Evolutionary conservation across 37 sponge, comb jelly and placozoan species (phyloP), one percentile per base, ranked within the genome.

Genomic region (Dysidea cf. avara): DNA sequence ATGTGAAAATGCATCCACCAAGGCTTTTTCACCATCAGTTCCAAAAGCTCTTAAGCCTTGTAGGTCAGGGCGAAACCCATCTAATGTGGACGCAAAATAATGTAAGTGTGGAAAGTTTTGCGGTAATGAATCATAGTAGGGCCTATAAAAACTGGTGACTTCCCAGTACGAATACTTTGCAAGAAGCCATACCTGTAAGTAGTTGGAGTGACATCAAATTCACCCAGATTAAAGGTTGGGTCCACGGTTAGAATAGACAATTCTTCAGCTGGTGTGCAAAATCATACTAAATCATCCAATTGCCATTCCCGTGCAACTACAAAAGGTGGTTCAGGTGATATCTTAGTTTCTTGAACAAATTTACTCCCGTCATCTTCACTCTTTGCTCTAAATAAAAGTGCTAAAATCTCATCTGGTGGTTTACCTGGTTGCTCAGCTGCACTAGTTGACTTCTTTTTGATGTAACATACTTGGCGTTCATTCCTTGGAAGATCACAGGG

Each of bases 21-120:
- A n/a, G n/a, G n/a, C n/a, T n/a, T n/a, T n/a, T 48, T 79, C 80
- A 39, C 78, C 78, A 67, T 79, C 71, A 38, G 80, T 68, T 50
- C 80, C 80, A 68, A 79, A 68, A 37, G 70, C 81, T 17, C 81
- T 43, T 3, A 71, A 49, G 7, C 47, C 66, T 81, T 71, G 50
- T 47, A 81, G 36, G 16, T 61, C 70, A 24, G 43, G 81, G 26
- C 65, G 33, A 29, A 74, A 54, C 20, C 83, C 83, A 74, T 75
- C 49, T 24, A 71, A 0, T 30, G 76, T 71, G 2, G 83, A 82
- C 11, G 83, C 83, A 68, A 82, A 82, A 74, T 75, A 47, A 81
- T 35, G 64, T 81, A 79, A 53, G 79, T 79, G 20, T 49, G 9
- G 30, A 81, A 81, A 6, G 61, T 59, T 40, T 72, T 81, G 58